Conservation (phyloP, 1,140 invertebrate species). For the Cheumatopsyche charites region DNA sequence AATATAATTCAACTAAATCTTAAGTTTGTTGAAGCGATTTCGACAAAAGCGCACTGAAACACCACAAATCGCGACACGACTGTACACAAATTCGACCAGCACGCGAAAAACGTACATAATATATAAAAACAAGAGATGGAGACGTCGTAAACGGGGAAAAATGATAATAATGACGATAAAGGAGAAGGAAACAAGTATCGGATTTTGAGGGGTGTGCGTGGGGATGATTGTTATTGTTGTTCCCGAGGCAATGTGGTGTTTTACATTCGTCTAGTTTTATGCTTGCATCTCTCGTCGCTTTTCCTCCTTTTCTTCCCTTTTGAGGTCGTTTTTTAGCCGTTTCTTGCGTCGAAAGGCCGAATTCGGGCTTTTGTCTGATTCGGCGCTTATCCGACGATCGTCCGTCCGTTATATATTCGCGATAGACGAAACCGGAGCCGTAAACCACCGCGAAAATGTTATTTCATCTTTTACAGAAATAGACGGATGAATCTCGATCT, state of each 20-base stretch:
- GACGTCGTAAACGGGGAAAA: conserved; percentile 19
- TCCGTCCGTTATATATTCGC: conserved; percentile 5
- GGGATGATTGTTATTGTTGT: conserved; percentile 38
- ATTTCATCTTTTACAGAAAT: conserved; percentile 38
- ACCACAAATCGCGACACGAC: too few relatives aligned
- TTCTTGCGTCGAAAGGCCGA: neutral
- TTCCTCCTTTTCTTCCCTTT: too few relatives aligned
- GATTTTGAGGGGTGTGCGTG: conserved; percentile 20
- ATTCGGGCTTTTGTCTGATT: conserved; percentile 33
- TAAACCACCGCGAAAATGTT: conserved; percentile 34
- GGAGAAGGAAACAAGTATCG: conserved; percentile 30
- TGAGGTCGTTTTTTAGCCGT: too few relatives aligned
- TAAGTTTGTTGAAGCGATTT: too few relatives aligned
- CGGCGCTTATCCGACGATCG: conserved; percentile 29
- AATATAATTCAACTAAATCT: too few relatives aligned
- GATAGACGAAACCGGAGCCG: conserved; percentile 28
- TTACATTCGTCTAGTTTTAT: conserved; percentile 40
- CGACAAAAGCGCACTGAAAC: too few relatives aligned
- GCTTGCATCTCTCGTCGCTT: conserved; percentile 13
- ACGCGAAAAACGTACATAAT: too few relatives aligned
- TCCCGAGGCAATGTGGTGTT: conserved; percentile 37
- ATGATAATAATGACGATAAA: conserved; percentile 29
- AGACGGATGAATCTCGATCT: neutral
- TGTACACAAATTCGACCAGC: too few relatives aligned
- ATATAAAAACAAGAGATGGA: conserved; percentile 8